Conservation (phyloP, 2,113 vertebrate genomes). For the Heteronetta atricapilla region DNA sequence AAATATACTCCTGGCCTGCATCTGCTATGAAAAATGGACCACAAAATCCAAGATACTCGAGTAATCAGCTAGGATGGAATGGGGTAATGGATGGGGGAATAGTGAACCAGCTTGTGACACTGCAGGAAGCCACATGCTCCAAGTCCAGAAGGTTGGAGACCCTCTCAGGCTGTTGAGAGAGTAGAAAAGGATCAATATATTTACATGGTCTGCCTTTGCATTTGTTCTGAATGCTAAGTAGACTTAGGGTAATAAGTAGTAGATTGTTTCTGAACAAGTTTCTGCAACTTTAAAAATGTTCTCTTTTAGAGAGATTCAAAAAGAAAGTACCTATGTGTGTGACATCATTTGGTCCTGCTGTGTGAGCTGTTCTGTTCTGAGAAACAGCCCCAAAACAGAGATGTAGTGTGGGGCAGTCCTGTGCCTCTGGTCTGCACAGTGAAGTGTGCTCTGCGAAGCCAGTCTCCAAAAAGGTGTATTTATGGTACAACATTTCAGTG, state of each 20-base stretch:
- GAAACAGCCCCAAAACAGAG: too few relatives aligned
- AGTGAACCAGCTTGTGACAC: not conserved
- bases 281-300: too few relatives aligned
- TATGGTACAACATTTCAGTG: not conserved
- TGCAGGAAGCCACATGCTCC: not conserved
- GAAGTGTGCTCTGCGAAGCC: accelerated
- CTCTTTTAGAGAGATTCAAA: too few relatives aligned
- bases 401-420: not conserved
- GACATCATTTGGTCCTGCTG: too few relatives aligned
- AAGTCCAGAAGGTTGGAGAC: accelerated
- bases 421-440: accelerated
- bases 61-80: not conserved
- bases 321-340: too few relatives aligned
- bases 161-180: accelerated
- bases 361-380: too few relatives aligned
- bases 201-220: too few relatives aligned
- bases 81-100: too few relatives aligned
- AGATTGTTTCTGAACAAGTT: too few relatives aligned
- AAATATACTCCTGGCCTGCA: not conserved
- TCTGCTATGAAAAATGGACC: not conserved
- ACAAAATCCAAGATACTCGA: not conserved
- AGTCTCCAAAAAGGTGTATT: not conserved
- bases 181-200: not conserved
- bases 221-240: not conserved
- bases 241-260: too few relatives aligned